These are phyloP conservation scores for Pandemis cinnamomeana DNA, from an alignment of 2,888 invertebrate genomes.

Conservation along the genomic window DNA sequence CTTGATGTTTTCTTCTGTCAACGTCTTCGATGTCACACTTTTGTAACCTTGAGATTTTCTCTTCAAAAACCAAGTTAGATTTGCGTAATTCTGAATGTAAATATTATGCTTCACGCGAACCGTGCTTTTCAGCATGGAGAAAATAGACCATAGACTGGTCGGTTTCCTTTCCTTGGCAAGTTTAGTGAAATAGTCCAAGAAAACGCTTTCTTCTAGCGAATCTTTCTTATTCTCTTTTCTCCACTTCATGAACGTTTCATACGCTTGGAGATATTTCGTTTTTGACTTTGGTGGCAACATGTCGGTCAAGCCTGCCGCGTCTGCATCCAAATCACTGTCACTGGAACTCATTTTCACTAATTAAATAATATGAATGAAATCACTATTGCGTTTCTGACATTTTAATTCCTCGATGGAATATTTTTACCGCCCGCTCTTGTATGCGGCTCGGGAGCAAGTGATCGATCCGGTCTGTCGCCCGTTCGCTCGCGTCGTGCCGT, in stretches of 20 bases:
- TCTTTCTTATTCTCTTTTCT: slow-evolving; percentile 15
- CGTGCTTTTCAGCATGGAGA: slow-evolving; percentile 33
- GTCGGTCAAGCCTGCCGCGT: neutral
- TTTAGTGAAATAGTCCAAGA: slow-evolving; percentile 25
- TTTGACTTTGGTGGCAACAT: slow-evolving; percentile 17
- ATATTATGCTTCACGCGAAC: slow-evolving; percentile 14
- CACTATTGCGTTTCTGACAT: slow-evolving; percentile 1
- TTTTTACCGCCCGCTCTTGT: neutral
- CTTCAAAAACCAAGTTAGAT: slow-evolving; percentile 15
- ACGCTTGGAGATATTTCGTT: slow-evolving; percentile 14
- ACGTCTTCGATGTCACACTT: slow-evolving; percentile 7
- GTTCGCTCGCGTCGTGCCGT: neutral
- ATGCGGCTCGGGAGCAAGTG: slow-evolving; percentile 3
- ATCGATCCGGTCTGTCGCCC: slow-evolving; percentile 5
- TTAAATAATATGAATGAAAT: neutral
- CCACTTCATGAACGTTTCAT: slow-evolving; percentile 28
- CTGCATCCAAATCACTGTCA: neutral
- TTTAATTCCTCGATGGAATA: neutral
- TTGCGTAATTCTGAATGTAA: slow-evolving; percentile 10
- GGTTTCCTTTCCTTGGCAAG: slow-evolving; percentile 17
- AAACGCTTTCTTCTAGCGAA: slow-evolving; percentile 11
- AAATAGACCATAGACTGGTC: slow-evolving; percentile 26
- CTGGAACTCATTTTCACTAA: slow-evolving; percentile 25
- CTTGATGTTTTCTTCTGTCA: slow-evolving; percentile 19
- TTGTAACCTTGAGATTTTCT: slow-evolving; percentile 8